These are phyloP conservation scores for Ambastaia sidthimunki DNA, from an alignment of 2,797 vertebrate species.

Conservation along the genomic window DNA sequence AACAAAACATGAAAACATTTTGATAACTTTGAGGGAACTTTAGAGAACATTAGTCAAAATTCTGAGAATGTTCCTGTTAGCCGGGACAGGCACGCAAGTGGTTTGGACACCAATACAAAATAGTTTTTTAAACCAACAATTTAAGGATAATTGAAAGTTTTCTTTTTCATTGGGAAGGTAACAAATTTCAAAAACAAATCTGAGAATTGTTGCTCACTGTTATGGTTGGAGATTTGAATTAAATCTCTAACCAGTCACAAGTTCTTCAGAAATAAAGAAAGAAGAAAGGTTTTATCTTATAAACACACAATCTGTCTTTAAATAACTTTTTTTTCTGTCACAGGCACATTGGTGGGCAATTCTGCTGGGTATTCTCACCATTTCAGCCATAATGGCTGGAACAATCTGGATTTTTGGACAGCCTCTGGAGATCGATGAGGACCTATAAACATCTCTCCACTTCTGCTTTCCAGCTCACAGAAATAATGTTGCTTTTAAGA, in stretches of 20 bases:
- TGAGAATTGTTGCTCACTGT: too few relatives aligned
- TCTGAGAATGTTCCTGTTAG: too few relatives aligned
- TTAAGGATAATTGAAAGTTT: too few relatives aligned
- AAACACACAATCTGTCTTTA: neutral
- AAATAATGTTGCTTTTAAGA: neutral
- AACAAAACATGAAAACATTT: too few relatives aligned
- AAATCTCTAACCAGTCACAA: neutral
- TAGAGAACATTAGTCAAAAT: too few relatives aligned
- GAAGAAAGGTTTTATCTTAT: neutral
- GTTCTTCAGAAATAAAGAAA: neutral
- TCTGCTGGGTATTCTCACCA: conserved; percentile 73
- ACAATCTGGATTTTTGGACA: conserved; percentile 75
- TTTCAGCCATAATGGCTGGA: conserved; percentile 80
- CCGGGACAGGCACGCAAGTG: too few relatives aligned
- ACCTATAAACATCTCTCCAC: neutral
- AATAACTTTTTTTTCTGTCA: neutral
- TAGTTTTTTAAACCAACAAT: too few relatives aligned
- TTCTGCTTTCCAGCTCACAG: conserved; percentile 3
- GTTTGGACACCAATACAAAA: too few relatives aligned
- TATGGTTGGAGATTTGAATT: too few relatives aligned
- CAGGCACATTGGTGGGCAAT: conserved; percentile 82
- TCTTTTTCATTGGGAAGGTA: too few relatives aligned
- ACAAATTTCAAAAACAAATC: too few relatives aligned
- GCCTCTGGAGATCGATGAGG: conserved; percentile 63
- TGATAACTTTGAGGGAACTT: too few relatives aligned